Evolutionary conservation across 2,888 invertebrate genomes (phyloP).

Genomic region (Tortricodes alternella): DNA sequence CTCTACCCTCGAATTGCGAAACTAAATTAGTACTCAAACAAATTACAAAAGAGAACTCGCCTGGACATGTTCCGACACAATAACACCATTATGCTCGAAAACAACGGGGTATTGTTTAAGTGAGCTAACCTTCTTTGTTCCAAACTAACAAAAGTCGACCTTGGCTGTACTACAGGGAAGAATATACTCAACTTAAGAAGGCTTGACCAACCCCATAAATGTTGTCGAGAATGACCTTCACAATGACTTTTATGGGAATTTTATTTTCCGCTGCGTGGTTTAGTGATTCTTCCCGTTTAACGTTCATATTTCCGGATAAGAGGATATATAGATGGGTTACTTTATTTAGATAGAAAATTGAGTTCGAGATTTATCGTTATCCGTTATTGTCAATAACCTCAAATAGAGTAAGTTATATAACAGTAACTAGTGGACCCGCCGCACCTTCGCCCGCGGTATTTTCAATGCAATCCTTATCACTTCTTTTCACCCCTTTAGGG

Average conservation of each 20-base stretch:
- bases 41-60: background rate
- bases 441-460: no score
- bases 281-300: conserved; percentile 11
- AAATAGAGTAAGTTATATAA: no score
- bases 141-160: conserved; percentile 7
- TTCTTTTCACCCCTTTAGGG: no score
- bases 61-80: background rate
- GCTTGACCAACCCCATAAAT: conserved; percentile 25
- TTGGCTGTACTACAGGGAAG: background rate
- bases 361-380: no score
- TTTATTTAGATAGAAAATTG: background rate
- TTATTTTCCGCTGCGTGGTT: conserved; percentile 29
- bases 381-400: no score
- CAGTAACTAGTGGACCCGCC: no score
- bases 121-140: background rate
- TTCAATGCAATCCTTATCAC: no score
- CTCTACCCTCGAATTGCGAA: no score
- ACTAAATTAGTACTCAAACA: background rate
- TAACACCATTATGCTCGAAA: background rate
- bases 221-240: conserved; percentile 15
- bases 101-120: background rate
- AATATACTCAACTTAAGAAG: conserved; percentile 8
- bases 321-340: conserved; percentile 8
- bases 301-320: conserved; percentile 21
- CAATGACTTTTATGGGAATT: conserved; percentile 21